Percentiles rank a stretch among this genome's conserved stretches.
Evolutionary conservation across 2,888 invertebrate species (phyloP).

Genomic region (Strigamia transsilvanica): DNA sequence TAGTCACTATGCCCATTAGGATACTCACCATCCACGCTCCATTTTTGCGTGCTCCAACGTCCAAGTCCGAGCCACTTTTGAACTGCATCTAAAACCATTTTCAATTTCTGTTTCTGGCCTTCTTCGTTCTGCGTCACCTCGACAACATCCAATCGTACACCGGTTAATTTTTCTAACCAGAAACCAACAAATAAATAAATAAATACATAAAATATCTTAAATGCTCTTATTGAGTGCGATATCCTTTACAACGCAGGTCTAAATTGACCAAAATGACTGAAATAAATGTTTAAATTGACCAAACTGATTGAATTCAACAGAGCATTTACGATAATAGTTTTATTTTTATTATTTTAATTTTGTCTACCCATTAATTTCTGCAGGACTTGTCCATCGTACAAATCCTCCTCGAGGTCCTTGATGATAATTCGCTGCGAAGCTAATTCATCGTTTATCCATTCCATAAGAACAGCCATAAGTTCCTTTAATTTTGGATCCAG

Average conservation of each 20-base stretch:
- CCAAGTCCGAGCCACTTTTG: conserved; percentile 80
- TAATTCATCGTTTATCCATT: conserved; percentile 98
- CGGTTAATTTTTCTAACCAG: conserved; percentile 79
- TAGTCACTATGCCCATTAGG: background rate
- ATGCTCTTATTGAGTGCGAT: too few relatives aligned
- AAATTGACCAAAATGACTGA: too few relatives aligned
- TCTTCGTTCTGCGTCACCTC: conserved; percentile 99
- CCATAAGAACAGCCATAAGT: conserved; percentile 84
- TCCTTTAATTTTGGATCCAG: conserved; percentile 87
- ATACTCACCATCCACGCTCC: conserved; percentile 83
- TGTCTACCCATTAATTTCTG: conserved; percentile 73
- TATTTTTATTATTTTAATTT: background rate
- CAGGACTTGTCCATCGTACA: conserved; percentile 94
- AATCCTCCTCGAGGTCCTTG: conserved; percentile 93
- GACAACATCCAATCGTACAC: conserved; percentile 90
- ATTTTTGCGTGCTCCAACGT: conserved; percentile 83
- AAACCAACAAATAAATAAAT: conserved; percentile 51
- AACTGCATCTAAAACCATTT: conserved; percentile 85
- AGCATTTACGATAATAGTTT: too few relatives aligned
- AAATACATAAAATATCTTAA: too few relatives aligned
- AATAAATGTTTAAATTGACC: too few relatives aligned
- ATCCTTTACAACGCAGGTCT: too few relatives aligned
- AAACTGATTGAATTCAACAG: too few relatives aligned
- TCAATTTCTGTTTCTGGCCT: conserved; percentile 93
- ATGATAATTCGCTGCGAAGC: conserved; percentile 96